Base-by-base conservation (phyloP, 2,888 invertebrate species). In the Andrena dorsata region DNA sequence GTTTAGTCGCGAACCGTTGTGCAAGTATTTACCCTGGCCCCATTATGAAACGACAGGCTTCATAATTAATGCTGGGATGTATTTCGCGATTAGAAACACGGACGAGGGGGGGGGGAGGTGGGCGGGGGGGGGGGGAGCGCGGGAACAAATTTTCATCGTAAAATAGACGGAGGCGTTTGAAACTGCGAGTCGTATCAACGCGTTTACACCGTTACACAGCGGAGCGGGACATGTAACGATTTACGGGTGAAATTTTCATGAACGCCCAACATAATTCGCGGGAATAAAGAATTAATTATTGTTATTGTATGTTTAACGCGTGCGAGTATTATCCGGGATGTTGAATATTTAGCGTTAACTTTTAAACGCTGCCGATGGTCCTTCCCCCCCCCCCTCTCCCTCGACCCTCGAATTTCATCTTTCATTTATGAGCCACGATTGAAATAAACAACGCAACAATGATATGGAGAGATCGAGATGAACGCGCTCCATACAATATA, bases 11-110 rank as follows among this genome's bases (percentile, higher is more conserved):
- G 53, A 49, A 49, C 66, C 23, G 77, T 86, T 78, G 72, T 80
- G 66, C 71, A 63, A 71, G 68, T 82, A 82, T 86, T 80, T 86
- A 82, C 82, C 82, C 75, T 80, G 61, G 60, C 76, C 16, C 76
- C 76, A 68, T 80, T 80, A 49, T 78, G 58, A 63, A 84, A 74
- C 73, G 75, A 70, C 78, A 60, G 75, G 35, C 49, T 60, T 72
- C 66, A 71, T 78, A 84, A 82, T 86, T 82, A 86, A 84, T 86
- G 76, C 79, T 78, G 80, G 56, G 65, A 73, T 82, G 84, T 77
- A 77, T 78, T 82, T 79, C 65, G 68, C 76, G 86, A 86, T 81
- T 84, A 86, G 81, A 82, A 78, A 56, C 23, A 4, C 56, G n/a
- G 32, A 6, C 0, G 30, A 2, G 8, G 8, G 7, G 66, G 64